Evolutionary conservation across 2,888 invertebrate genomes (phyloP).

Genomic region (Dolomedes plantarius): DNA sequence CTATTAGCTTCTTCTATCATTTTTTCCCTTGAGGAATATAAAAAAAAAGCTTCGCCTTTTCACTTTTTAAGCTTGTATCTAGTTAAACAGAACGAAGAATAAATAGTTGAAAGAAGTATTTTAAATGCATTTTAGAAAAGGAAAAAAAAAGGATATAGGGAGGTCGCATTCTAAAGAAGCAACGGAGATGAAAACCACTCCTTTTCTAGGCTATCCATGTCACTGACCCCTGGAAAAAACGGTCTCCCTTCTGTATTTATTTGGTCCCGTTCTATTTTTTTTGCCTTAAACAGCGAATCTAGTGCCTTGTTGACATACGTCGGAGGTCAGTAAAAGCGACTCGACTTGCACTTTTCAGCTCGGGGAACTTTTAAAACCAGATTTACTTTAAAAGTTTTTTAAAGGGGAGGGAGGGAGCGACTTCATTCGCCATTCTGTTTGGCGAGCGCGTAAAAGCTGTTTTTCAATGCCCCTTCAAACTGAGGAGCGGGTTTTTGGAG

Average conservation of each 20-base stretch:
- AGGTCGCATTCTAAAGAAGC: conserved; percentile 49
- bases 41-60: background rate
- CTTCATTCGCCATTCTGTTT: conserved; percentile 61
- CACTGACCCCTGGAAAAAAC: conserved; percentile 59
- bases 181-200: conserved; percentile 56
- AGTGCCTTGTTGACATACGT: conserved; percentile 63
- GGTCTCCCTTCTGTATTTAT: conserved; percentile 57
- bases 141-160: background rate
- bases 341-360: conserved; percentile 58
- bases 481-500: background rate
- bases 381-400: conserved; percentile 65
- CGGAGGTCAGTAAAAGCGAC: conserved; percentile 47
- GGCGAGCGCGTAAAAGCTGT: conserved; percentile 45
- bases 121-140: background rate
- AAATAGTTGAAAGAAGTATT: conserved; percentile 30
- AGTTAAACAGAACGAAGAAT: conserved; percentile 55
- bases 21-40: too few relatives aligned
- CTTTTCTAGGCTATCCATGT: conserved; percentile 46
- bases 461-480: conserved; percentile 35
- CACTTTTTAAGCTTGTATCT: conserved; percentile 9
- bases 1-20: too few relatives aligned
- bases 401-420: conserved; percentile 4
- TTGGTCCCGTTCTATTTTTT: conserved; percentile 45
- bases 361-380: conserved; percentile 68
- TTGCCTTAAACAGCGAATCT: conserved; percentile 37